Percentiles rank a stretch among this genome's conserved stretches.
These are phyloP conservation scores for Phaenicophaeus curvirostris DNA, from an alignment of 2,797 vertebrate species.

Conservation along the genomic window DNA sequence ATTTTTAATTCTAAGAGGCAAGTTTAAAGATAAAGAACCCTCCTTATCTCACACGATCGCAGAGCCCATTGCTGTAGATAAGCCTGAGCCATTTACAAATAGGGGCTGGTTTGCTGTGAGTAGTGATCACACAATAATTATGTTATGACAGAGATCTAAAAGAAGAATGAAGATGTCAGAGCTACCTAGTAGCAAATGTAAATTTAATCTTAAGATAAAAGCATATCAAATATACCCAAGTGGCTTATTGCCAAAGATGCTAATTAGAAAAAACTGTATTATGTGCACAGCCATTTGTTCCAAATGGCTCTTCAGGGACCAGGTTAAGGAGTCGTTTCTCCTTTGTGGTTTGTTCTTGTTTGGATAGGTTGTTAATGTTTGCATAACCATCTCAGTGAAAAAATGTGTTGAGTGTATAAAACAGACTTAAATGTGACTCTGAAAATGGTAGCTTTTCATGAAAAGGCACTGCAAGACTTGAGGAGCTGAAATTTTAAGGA, in stretches of 20 bases:
- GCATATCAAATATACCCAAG: constrained; percentile 43
- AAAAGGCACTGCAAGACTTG: neutral
- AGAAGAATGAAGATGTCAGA: constrained; percentile 52
- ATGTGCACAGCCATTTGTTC: constrained; percentile 35
- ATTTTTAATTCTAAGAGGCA: neutral
- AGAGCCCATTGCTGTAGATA: neutral
- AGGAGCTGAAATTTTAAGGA: neutral
- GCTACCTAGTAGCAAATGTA: constrained; percentile 43
- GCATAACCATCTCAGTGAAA: neutral
- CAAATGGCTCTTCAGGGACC: constrained; percentile 45
- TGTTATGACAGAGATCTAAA: constrained; percentile 22
- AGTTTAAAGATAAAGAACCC: neutral
- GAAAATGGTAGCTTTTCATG: neutral
- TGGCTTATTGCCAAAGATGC: constrained; percentile 57
- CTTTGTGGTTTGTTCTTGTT: constrained; percentile 58
- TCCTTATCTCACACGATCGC: neutral
- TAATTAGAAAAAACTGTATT: constrained; percentile 57
- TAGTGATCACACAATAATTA: neutral
- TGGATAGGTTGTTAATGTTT: constrained; percentile 62
- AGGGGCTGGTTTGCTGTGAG: neutral
- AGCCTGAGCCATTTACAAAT: neutral
- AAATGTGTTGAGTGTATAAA: neutral
- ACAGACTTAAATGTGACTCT: neutral
- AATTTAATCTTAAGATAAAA: constrained; percentile 65
- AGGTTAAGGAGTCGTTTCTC: constrained; percentile 36